Conservation (phyloP, 2,888 invertebrate genomes). For the Liposcelis brunnea region DNA sequence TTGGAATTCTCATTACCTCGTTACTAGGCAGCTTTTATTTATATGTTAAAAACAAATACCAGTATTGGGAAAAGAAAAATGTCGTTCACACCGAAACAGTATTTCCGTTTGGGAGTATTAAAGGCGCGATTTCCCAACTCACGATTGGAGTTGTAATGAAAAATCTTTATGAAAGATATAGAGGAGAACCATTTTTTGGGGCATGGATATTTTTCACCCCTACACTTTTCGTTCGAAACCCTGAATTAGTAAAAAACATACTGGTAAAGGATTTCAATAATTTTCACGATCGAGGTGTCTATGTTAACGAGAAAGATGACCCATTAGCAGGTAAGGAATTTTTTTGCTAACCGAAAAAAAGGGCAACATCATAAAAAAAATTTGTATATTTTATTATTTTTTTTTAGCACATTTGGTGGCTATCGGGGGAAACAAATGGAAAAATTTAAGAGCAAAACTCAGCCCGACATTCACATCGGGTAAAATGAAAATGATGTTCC, state of each 20-base stretch:
- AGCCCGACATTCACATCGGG: constrained; percentile 22
- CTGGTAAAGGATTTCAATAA: constrained; percentile 42
- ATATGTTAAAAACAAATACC: constrained; percentile 6
- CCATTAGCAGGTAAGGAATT: constrained; percentile 29
- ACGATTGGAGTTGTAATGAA: background rate
- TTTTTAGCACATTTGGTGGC: too few species aligned
- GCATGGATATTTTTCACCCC: constrained; percentile 28
- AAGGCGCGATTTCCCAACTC: background rate
- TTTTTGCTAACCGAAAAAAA: background rate
- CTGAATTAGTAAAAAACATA: constrained; percentile 37
- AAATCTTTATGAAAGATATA: background rate
- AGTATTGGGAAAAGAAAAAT: constrained; percentile 11
- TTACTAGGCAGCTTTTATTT: background rate
- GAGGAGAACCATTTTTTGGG: background rate
- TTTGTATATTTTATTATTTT: too few species aligned
- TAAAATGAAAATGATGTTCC: constrained; percentile 20
- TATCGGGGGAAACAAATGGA: constrained; percentile 20
- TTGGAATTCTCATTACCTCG: background rate
- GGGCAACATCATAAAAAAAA: too few species aligned
- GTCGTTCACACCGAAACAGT: constrained; percentile 10
- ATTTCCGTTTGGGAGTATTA: constrained; percentile 9
- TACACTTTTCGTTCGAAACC: constrained; percentile 42
- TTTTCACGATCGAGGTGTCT: constrained; percentile 47
- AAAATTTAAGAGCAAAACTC: constrained; percentile 19
- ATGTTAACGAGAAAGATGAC: constrained; percentile 40